Conservation (phyloP, 2,888 invertebrate genomes). For the Lithosia quadra region DNA sequence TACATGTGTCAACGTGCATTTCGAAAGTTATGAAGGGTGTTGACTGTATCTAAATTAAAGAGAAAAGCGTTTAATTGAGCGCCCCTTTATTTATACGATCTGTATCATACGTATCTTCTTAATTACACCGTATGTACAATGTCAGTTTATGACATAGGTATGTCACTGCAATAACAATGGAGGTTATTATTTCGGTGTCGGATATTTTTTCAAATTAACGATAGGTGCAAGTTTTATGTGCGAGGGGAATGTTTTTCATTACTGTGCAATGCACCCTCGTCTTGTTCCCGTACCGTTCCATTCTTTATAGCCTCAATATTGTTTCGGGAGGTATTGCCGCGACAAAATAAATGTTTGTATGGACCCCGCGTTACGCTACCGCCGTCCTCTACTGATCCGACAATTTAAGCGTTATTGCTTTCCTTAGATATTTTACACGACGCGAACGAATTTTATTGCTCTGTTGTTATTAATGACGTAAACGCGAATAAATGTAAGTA, state of each 20-base stretch:
- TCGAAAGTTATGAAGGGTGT: neutral
- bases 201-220: conserved; percentile 58
- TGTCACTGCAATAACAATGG: conserved; percentile 10
- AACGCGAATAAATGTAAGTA: conserved; percentile 40
- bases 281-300: conserved; percentile 57
- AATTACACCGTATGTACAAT: neutral
- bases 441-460: conserved; percentile 59
- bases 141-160: neutral
- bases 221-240: conserved; percentile 63
- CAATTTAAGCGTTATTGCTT: conserved; percentile 74
- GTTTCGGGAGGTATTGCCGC: conserved; percentile 69
- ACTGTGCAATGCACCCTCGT: conserved; percentile 64
- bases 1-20: neutral
- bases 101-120: neutral
- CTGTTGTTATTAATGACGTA: conserved; percentile 65
- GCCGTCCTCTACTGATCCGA: conserved; percentile 47
- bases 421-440: conserved; percentile 66
- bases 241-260: conserved; percentile 74
- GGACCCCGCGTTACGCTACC: conserved; percentile 60
- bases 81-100: neutral
- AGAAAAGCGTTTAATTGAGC: neutral
- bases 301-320: conserved; percentile 78
- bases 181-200: conserved; percentile 18
- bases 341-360: conserved; percentile 76
- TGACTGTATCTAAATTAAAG: neutral